Evolutionary conservation across 1,140 invertebrate species (phyloP), one percentile per base, ranked within the genome.

Genomic region (Eupeodes corollae): DNA sequence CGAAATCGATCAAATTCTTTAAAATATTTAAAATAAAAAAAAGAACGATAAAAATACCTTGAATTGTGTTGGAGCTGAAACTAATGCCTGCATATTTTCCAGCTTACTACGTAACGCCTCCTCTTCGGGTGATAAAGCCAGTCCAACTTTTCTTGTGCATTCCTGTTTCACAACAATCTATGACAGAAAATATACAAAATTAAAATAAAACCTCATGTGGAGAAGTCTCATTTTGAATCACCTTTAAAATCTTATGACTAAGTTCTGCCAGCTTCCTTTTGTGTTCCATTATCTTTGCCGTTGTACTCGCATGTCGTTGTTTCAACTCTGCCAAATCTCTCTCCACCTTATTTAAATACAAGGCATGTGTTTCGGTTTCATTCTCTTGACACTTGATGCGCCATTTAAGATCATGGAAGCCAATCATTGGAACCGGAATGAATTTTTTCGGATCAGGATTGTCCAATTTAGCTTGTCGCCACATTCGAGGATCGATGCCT

Each of bases 391-490:
- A 83, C 44, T 85, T 79, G n/a, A 90, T 76, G 31, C 92, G 76
- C 66, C 82, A 80, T 59, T 91, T 87, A 39, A 77, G 62, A 58
- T 77, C 75, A 37, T 68, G 68, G 57, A 96, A 95, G 1, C 94
- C 93, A 52, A 96, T 80, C 68, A 97, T 86, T 2, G 92, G 89
- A 3, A 93, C 86, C 1, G 92, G 92, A 57, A 96, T 86, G 46
- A 92, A 88, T 54, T 84, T 81, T 30, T 80, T 79, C 9, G 88
- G 79, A 71, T 96, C 86, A 0, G 92, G 93, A 73, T 97, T 98
- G 59, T 96, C 91, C 19, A 84, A 65, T 61, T 92, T 90, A 0
- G 92, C 92, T 68, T 95, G 90, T 59, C 86, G 82, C 87, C 88
- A 92, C 46, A 90, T 74, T 48, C 84, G 70, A 26, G 76, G 75